Evolutionary conservation across 2,113 vertebrate species (phyloP), one percentile per base, ranked within the genome.

Genomic region (Odontesthes bonariensis): DNA sequence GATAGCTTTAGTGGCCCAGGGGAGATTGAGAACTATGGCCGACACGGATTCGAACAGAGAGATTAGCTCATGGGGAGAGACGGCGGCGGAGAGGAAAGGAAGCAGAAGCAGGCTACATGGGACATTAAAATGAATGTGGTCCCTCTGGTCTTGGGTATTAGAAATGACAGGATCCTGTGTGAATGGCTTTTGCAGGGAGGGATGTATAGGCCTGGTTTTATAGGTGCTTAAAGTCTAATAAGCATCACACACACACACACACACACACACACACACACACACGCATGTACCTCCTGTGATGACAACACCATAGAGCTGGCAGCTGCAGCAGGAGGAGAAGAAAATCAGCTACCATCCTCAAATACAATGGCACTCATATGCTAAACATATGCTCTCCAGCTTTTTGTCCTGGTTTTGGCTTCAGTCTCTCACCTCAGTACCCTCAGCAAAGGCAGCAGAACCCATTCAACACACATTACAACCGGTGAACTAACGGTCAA

Each of bases 181-280:
- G 86, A 89, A 86, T 79, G 76, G 80, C 81, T 68, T 79, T 80
- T 90, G 76, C 77, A 60, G 55, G 60, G 79, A 67, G 73, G 68
- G 55, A 66, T 66, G 86, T 81, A 82, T 68, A 77, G 74, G 72
- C 90, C 86, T 91, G 88, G 91, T 92, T 88, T 92, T 91, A 83
- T 82, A 88, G 91, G 90, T 92, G 87, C 92, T 92, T 94, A 91
- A 93, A 91, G 83, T 91, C 89, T 92, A 93, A 94, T 92, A 89
- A 91, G 87, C 85, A 82, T 83, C 76, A 44, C 70, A 40, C 73
- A 52, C 58, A 52, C 68, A 61, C 67, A 64, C 73, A 73, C 62
- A 46, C 31, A 66, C 56, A 57, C 67, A 27, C 27, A 27, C 27
- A 27, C 27, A 55, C 73, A 56, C 47, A 42, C 76, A 52, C 58